These are phyloP conservation scores for Protosalanx chinensis DNA, from an alignment of 2,797 vertebrate genomes.

Conservation along the genomic window DNA sequence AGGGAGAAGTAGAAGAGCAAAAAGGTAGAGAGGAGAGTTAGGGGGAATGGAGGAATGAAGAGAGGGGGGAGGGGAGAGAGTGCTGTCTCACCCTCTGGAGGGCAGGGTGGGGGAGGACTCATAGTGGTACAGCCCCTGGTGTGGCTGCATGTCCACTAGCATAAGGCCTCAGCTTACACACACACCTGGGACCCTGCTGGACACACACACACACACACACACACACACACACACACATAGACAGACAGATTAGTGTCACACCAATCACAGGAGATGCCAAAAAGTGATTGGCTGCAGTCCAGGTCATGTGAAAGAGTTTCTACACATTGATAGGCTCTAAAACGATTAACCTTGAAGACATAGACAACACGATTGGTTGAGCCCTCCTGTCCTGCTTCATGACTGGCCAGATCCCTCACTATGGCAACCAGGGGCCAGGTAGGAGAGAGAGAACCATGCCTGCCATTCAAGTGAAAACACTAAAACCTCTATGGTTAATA, in stretches of 20 bases:
- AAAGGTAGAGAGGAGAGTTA: no score
- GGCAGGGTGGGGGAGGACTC: conserved; percentile 72
- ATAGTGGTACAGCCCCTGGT: conserved; percentile 80
- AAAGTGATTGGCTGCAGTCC: background rate
- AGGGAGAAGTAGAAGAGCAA: no score
- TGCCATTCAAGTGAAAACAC: no score
- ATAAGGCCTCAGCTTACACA: conserved; percentile 55
- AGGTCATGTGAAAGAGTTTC: conserved; percentile 27
- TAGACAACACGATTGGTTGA: conserved; percentile 37
- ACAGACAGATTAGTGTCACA: background rate
- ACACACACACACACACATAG: conserved; percentile 4
- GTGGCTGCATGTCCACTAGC: conserved; percentile 82
- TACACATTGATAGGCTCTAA: conserved; percentile 29
- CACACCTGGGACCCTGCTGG: background rate
- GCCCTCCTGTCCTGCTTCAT: no score
- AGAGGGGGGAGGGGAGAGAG: background rate
- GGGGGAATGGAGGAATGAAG: background rate
- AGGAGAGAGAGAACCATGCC: no score
- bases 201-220: background rate
- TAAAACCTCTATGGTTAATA: no score
- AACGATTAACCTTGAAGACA: conserved; percentile 46
- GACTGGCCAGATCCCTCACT: no score
- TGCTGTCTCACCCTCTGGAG: conserved; percentile 68
- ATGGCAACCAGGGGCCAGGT: no score
- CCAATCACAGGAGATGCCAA: no score